A percentile compares a stretch with the other conserved stretches of the same genome.
Evolutionary conservation across 1,140 invertebrate genomes (phyloP).

Genomic region (Drosophila trapezifrons): DNA sequence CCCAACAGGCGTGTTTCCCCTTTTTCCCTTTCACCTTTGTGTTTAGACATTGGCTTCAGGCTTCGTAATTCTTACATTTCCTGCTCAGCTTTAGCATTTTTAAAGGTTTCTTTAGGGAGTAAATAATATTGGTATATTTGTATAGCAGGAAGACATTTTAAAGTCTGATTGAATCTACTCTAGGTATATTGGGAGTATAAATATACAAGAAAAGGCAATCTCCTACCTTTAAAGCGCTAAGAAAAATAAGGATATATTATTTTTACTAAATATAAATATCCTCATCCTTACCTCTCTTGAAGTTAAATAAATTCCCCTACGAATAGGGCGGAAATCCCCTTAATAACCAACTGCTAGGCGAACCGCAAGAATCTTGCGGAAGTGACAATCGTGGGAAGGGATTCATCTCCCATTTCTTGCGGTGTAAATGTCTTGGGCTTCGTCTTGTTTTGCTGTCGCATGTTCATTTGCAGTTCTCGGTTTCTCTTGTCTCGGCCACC

Average conservation of each 20-base stretch:
- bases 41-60: too few relatives aligned
- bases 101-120: background rate
- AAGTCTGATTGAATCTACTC: too few relatives aligned
- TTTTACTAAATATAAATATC: too few relatives aligned
- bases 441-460: slow-evolving; percentile 52
- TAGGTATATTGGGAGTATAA: too few relatives aligned
- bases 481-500: slow-evolving; percentile 42
- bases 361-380: background rate
- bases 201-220: too few relatives aligned
- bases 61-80: background rate
- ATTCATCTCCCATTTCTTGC: slow-evolving; percentile 28
- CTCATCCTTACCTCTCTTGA: too few relatives aligned
- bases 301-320: background rate
- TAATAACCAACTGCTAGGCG: background rate
- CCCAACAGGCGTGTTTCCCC: background rate
- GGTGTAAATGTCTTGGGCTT: slow-evolving; percentile 35
- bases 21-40: background rate
- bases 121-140: too few relatives aligned
- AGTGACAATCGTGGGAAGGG: background rate
- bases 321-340: background rate
- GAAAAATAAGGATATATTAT: too few relatives aligned
- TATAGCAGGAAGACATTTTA: too few relatives aligned
- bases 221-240: too few relatives aligned
- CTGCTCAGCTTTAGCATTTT: too few relatives aligned
- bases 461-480: slow-evolving; percentile 72